phyloP scores from a whole-genome alignment of 2,113 vertebrate species.

The Argyrosomus japonicus region DNA sequence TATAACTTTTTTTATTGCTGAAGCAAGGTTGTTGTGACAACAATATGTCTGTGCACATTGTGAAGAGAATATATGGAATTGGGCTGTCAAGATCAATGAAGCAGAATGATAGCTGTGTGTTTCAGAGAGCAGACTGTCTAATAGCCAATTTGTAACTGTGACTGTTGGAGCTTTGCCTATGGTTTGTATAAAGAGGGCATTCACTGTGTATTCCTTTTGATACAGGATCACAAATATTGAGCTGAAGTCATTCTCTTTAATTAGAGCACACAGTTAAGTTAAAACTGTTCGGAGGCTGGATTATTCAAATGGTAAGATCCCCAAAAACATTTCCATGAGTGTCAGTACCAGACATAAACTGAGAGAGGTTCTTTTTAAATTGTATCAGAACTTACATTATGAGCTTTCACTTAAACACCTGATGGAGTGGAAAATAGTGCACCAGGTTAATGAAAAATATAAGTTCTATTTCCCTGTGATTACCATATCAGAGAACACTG shows the following conservation, averaged over 20 bases:
- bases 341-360: not conserved
- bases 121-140: slow-evolving; percentile 58
- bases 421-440: not conserved
- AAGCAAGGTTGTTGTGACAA: slow-evolving; percentile 63
- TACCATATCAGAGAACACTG: not conserved
- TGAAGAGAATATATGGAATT: slow-evolving; percentile 65
- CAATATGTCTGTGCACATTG: slow-evolving; percentile 55
- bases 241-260: not conserved
- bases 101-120: slow-evolving; percentile 68
- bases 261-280: slow-evolving; percentile 7
- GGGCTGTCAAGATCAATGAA: slow-evolving; percentile 63
- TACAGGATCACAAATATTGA: slow-evolving; percentile 23
- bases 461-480: not conserved
- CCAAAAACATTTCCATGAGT: not conserved
- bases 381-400: not conserved
- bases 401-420: not conserved
- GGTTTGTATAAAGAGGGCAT: slow-evolving; percentile 24
- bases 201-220: slow-evolving; percentile 12
- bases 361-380: not conserved
- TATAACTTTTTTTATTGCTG: slow-evolving; percentile 51
- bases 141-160: slow-evolving; percentile 64
- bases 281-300: not conserved
- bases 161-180: slow-evolving; percentile 33
- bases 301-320: not conserved
- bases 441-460: not conserved